Percentiles rank a stretch among this genome's conserved stretches.
Conservation (phyloP, 2,888 invertebrate genomes). For the Zaprionus obscuricornis region DNA sequence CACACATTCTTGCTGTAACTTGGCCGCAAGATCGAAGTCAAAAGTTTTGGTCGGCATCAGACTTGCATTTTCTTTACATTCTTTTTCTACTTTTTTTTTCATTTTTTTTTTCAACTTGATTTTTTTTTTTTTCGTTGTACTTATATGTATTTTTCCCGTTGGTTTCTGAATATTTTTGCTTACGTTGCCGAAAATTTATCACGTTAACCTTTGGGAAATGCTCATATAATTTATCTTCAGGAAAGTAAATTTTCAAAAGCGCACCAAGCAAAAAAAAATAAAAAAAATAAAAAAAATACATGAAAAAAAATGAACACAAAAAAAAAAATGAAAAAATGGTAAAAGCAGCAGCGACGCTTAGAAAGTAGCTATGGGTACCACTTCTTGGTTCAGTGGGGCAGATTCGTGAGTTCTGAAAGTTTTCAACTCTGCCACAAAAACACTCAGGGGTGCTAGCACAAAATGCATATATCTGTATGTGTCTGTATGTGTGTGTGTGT, state of each 20-base stretch:
- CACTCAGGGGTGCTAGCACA: conserved; percentile 61
- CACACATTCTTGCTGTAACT: conserved; percentile 50
- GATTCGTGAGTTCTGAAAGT: conserved; percentile 45
- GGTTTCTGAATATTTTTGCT: conserved; percentile 55
- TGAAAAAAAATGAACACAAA: conserved; percentile 3
- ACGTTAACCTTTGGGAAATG: conserved; percentile 80
- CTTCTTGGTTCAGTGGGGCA: conserved; percentile 4
- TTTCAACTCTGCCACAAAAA: conserved; percentile 64
- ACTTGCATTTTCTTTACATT: conserved; percentile 53
- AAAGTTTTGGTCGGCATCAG: conserved; percentile 58
- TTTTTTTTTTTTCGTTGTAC: conserved; percentile 50
- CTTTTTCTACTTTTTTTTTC: neutral
- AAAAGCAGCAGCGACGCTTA: conserved; percentile 26
- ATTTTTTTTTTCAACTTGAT: conserved; percentile 6
- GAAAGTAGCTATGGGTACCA: conserved; percentile 24
- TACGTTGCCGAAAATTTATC: conserved; percentile 76
- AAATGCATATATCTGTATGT: neutral
- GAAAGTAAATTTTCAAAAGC: conserved; percentile 71
- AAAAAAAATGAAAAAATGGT: conserved; percentile 14
- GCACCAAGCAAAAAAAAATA: conserved; percentile 22
- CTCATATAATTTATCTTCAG: conserved; percentile 78
- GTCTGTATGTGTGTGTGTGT: conserved; percentile 20
- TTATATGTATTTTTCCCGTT: conserved; percentile 19
- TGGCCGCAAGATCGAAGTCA: conserved; percentile 69
- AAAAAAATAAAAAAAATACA: no score